Percentiles rank a stretch among this genome's conserved stretches.
Evolutionary conservation across 2,888 invertebrate species (phyloP).

Genomic region (Drosophila phalerata): DNA sequence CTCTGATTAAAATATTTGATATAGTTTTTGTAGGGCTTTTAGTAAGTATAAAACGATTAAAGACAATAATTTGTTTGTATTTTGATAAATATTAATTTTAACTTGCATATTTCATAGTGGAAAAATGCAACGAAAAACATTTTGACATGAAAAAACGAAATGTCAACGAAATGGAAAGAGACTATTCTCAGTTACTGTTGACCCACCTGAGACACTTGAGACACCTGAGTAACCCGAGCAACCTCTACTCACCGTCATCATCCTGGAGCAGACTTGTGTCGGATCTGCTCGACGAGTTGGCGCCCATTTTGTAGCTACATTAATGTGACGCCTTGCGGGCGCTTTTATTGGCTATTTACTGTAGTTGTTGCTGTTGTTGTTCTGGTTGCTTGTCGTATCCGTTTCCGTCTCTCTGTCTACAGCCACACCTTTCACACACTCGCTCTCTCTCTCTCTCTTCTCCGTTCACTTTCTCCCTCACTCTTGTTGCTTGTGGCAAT

Average conservation of each 20-base stretch:
- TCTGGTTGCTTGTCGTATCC: constrained; percentile 12
- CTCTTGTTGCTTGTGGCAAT: constrained; percentile 38
- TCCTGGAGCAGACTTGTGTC: constrained; percentile 84
- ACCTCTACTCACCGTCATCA: constrained; percentile 83
- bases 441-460: neutral
- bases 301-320: constrained; percentile 83
- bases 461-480: neutral
- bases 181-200: neutral
- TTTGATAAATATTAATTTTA: too few species aligned
- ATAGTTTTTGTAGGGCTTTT: too few species aligned
- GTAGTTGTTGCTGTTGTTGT: constrained; percentile 2
- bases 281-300: constrained; percentile 84
- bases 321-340: constrained; percentile 49
- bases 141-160: too few species aligned
- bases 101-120: too few species aligned
- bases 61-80: too few species aligned
- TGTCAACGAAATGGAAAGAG: too few species aligned
- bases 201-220: neutral
- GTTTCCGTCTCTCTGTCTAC: constrained; percentile 16
- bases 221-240: neutral
- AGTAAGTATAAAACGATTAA: too few species aligned
- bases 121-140: too few species aligned
- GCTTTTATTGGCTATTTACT: constrained; percentile 42
- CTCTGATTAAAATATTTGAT: too few species aligned
- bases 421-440: neutral